Base-by-base conservation (phyloP, 2,113 vertebrate genomes). In the Callopanchax toddi region DNA sequence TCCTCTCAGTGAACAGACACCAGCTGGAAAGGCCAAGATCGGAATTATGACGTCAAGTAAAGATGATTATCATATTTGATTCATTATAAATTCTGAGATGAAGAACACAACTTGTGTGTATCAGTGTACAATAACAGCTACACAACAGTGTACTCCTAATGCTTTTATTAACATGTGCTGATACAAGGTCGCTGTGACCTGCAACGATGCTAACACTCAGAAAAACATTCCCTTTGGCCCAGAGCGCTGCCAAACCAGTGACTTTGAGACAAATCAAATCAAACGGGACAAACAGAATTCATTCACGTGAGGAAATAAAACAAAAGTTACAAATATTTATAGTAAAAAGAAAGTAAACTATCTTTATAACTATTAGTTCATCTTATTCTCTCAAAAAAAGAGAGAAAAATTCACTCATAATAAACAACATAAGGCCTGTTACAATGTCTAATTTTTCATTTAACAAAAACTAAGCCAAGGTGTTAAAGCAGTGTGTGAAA, bases 131-230 rank as follows among this genome's bases (percentile, higher is more conserved):
- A 2, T 17, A 50, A 29, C 36, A 76, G 51, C 78, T 65, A 48
- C 15, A 72, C 59, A 12, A n/a, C 32, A 29, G 37, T 69, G 75
- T 46, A 56, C 64, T 87, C 89, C 81, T 67, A 86, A 71, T 75
- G 67, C 55, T 81, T 91, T 91, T 91, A 90, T 91, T 90, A 86
- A 85, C 88, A 89, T 89, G 89, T 90, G 85, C 82, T 84, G 86
- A 90, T 86, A 89, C 89, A 91, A 87, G 86, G 91, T 89, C 67
- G 36, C 75, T 79, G 51, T 82, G 81, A 89, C 88, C 89, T 85
- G 85, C 76, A 62, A 87, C 82, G 83, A 87, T 20, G 80, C 74
- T 84, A 87, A 91, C 74, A 83, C 83, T 88, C 79, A 88, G 79
- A 87, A 88, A 87, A 83, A 60, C 66, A 74, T 73, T 79, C 86